Evolutionary conservation across 2,113 vertebrate genomes (phyloP).

Genomic region (Mixornis gularis): DNA sequence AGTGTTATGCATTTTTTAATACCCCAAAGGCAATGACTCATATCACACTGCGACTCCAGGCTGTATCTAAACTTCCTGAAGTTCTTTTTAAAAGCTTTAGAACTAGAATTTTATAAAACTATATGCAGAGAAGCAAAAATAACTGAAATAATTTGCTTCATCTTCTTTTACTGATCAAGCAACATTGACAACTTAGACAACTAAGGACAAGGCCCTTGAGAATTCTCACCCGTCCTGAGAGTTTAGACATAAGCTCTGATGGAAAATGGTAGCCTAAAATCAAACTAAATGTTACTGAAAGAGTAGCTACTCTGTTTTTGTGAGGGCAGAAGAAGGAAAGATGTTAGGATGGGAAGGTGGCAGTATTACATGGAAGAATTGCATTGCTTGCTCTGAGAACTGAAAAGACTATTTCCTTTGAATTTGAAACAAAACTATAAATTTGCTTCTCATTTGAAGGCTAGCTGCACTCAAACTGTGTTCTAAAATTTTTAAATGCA

Average conservation of each 20-base stretch:
- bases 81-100: background rate
- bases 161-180: background rate
- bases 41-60: background rate
- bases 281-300: background rate
- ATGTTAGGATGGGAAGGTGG: background rate
- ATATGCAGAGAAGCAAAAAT: background rate
- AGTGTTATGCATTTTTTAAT: background rate
- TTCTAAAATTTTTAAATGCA: background rate
- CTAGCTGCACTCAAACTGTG: background rate
- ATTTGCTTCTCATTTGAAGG: background rate
- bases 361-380: background rate
- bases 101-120: background rate
- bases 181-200: background rate
- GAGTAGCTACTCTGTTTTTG: background rate
- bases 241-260: background rate
- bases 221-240: background rate
- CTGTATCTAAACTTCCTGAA: background rate
- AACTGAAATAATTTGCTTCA: background rate
- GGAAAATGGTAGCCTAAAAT: background rate
- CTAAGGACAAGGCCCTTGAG: background rate
- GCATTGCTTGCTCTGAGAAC: background rate
- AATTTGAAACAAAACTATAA: background rate
- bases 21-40: rapidly evolving
- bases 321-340: background rate
- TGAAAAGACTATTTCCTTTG: background rate